These are phyloP conservation scores for Drosophila equinoxialis DNA, from an alignment of 1,140 invertebrate genomes.

Conservation along the genomic window DNA sequence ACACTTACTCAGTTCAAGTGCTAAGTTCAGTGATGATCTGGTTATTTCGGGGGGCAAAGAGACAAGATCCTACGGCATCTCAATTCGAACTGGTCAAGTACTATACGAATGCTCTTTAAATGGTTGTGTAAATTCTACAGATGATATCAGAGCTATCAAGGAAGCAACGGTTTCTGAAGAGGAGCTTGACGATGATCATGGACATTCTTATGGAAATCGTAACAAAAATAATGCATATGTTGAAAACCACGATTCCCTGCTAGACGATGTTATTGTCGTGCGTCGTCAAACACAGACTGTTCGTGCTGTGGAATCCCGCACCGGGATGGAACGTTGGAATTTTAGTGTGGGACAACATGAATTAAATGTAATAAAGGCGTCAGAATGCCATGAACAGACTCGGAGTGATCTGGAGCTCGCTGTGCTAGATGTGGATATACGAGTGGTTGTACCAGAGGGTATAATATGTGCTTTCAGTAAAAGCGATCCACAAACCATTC, in stretches of 20 bases:
- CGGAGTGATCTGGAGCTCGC: conserved; percentile 78
- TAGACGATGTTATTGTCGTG: conserved; percentile 90
- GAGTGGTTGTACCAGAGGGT: conserved; percentile 90
- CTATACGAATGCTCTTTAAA: conserved; percentile 90
- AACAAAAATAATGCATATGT: conserved; percentile 52
- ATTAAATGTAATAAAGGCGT: conserved; percentile 85
- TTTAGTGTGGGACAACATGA: conserved; percentile 96
- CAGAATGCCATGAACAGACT: conserved; percentile 84
- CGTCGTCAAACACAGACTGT: conserved; percentile 93
- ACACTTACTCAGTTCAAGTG: conserved; percentile 91
- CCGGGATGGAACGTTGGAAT: conserved; percentile 96
- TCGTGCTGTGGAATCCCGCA: conserved; percentile 91
- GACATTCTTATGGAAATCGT: conserved; percentile 23
- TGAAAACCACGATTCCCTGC: conserved; percentile 79
- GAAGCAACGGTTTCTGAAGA: conserved; percentile 38
- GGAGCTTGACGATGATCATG: conserved; percentile 22
- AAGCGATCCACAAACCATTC: conserved; percentile 84
- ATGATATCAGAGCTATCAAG: conserved; percentile 64
- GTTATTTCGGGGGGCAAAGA: conserved; percentile 92
- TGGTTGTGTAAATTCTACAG: conserved; percentile 88
- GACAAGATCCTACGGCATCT: conserved; percentile 88
- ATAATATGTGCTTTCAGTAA: conserved; percentile 87
- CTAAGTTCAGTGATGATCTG: conserved; percentile 92
- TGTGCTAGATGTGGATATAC: conserved; percentile 85
- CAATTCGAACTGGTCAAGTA: conserved; percentile 89